A percentile compares a stretch with the other conserved stretches of the same genome.
Conservation (phyloP, 2,888 invertebrate genomes). For the Hedya salicella region DNA sequence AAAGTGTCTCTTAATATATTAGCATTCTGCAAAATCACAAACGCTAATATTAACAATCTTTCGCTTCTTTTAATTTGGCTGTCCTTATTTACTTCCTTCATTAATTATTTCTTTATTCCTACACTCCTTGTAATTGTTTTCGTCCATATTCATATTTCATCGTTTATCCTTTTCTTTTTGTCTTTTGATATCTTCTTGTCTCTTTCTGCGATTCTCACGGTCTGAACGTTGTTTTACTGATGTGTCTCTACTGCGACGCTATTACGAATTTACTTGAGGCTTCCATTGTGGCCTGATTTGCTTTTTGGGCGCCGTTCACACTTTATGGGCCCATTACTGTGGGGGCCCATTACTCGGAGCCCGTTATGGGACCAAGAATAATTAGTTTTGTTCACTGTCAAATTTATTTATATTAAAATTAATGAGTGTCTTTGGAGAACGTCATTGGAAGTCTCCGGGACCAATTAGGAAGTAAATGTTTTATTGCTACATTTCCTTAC, state of each 20-base stretch:
- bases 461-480: background rate
- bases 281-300: constrained; percentile 38
- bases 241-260: constrained; percentile 12
- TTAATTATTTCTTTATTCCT: no score
- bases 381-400: constrained; percentile 14
- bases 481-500: background rate
- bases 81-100: no score
- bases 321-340: constrained; percentile 27
- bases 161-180: no score
- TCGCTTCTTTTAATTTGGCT: no score
- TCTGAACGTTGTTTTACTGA: constrained; percentile 8
- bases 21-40: no score
- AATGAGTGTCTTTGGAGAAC: background rate
- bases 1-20: no score
- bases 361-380: background rate
- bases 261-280: constrained; percentile 41
- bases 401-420: constrained; percentile 16
- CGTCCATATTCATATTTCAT: no score
- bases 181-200: background rate
- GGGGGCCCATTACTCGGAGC: constrained; percentile 9
- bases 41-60: no score
- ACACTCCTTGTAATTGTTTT: no score
- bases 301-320: constrained; percentile 34
- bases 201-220: no score
- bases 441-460: background rate